Base-by-base conservation (phyloP, 2,113 vertebrate species). In the Spea bombifrons region DNA sequence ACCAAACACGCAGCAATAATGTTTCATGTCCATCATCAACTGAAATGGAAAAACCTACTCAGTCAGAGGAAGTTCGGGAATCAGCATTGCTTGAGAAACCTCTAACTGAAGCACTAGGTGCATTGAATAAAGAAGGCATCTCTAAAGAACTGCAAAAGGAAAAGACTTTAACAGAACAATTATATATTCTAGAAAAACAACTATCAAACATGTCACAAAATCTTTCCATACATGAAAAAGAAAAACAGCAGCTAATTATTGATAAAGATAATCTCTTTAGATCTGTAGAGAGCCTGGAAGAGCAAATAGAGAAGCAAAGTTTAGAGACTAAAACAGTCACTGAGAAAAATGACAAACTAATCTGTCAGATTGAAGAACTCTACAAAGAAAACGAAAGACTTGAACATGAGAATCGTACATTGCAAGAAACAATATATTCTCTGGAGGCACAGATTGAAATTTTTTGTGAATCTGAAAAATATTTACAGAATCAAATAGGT, bases 181-280 rank as follows among this genome's bases (percentile, higher is more conserved):
- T 96, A 8, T 89, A 86, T 75, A 81, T 84, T 64, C 89, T 91
- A 79, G 92, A 94, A 78, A 81, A 86, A 16, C 92, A 83, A 59
- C 83, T 95, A 72, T 81, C 89, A 4, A 84, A 88, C 67, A 88
- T 90, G 81, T 92, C 85, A 84, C 91, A 93, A 84, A 92, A 84
- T 15, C 88, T 93, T 73, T 82, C 84, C 6, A 88, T 87, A 77
- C 87, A 95, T 50, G 92, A 96, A 85, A 91, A 94, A 76, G 87
- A 91, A 85, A 85, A 89, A 61, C 82, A n/a, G 74, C 93, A 90
- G 82, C 86, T 96, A 47, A 76, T 86, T 10, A 80, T 76, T 12
- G 92, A 94, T 75, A 91, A 83, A 10, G 90, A 91, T 73, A 84
- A 64, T 71, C 86, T 94, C 0, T 63, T 57, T 66, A 83, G 87